Base-by-base conservation (phyloP, 2,888 invertebrate species). In the Drosophila maculinotata region DNA sequence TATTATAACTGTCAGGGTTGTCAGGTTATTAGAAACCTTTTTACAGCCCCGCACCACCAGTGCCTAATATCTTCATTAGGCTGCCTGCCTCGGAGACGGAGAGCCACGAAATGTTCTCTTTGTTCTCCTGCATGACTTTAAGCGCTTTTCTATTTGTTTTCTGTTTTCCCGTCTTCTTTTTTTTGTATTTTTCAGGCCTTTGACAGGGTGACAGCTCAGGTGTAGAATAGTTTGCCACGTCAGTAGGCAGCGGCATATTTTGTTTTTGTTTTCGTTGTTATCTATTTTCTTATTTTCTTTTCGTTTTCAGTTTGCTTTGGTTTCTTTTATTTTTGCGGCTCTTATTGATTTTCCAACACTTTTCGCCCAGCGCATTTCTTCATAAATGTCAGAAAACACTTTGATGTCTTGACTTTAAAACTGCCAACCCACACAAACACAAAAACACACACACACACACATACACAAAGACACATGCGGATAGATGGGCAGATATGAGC, bases 351-450 rank as follows among this genome's bases (percentile, higher is more conserved):
- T 80, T 68, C 72, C 77, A 66, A 75, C 76, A 75, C 76, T 75
- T 79, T 84, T 76, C 33, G 60, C 47, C 31, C 14, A 26, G 26
- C 54, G 57, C 74, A 45, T 64, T 66, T 70, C 86, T 66, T 60
- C 65, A 72, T 68, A 75, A 69, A 66, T 82, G 88, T 72, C 88
- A 79, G 69, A 69, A 67, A 81, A 81, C 66, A 74, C 75, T 87
- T 74, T 87, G 87, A 87, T 78, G 85, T 84, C 87, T 81, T 87
- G 87, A 87, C 80, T 81, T 84, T 64, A 75, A 74, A 70, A 56
- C 79, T 53, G 58, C 44, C 68, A 30, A 54, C 47, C 36, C 49
- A 35, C 41, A 35, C 45, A 20, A 42, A 42, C 54, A 44, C 60
- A 60, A 49, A 35, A 36, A 51, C 38, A 17, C 36, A 58, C 42